Evolutionary conservation across 2,888 invertebrate genomes (phyloP), one percentile per base, ranked within the genome.

Genomic region (Mellilla xanthometata): DNA sequence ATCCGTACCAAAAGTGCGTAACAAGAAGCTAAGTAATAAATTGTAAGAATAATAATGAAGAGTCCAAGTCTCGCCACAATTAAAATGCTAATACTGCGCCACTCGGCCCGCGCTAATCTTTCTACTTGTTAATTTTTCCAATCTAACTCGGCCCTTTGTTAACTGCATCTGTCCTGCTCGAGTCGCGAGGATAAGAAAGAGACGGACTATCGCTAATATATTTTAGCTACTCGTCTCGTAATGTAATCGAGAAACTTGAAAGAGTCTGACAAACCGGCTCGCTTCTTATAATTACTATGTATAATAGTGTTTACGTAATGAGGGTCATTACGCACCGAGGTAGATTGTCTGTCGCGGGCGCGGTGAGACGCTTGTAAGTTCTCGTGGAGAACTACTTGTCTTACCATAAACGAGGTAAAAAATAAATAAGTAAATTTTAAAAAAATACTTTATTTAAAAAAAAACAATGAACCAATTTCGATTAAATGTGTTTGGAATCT

Each of bases 61-160:
- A 56, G 61, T 53, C 58, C 58, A 58, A 60, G 59, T 61, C 61
- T 64, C 49, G 44, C 52, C 58, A 67, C 72, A 76, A 77, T 78
- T 76, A 78, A 79, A 71, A 79, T 79, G 78, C 76, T 73, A 78
- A 77, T 79, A 70, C 67, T 62, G 48, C 52, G 71, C 72, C 67
- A 66, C 73, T 68, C 66, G 63, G 66, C 60, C 60, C 55, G 61
- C 70, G 72, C 68, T 70, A 73, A 75, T 72, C 71, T 74, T 69
- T 65, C 67, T 64, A 75, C 65, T 76, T 76, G 75, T 72, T 71
- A 71, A 69, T 76, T 77, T 76, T 76, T 77, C 73, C 72, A 72
- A 74, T 77, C 75, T 75, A 75, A 73, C 68, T 72, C 70, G 55
- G 62, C 60, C 62, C 64, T 62, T 68, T 67, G 68, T 63, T 71